A percentile compares a stretch with the other conserved stretches of the same genome.
These are phyloP conservation scores for Proterorhinus semilunaris DNA, from an alignment of 2,113 vertebrate genomes.

Conservation along the genomic window DNA sequence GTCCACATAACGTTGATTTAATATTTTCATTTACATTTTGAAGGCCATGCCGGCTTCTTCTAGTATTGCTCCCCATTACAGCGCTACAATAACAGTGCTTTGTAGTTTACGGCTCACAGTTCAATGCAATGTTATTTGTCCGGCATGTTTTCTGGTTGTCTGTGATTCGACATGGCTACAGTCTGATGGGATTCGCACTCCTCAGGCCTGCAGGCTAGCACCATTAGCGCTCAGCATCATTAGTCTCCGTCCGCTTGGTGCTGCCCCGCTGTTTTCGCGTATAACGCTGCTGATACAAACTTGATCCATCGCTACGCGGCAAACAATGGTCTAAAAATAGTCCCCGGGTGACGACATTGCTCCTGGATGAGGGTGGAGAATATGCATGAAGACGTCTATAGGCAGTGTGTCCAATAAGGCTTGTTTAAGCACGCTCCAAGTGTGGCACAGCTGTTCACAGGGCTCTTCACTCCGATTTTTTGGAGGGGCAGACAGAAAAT, in stretches of 20 bases:
- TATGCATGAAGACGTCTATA: conserved; percentile 17
- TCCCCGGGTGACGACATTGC: conserved; percentile 31
- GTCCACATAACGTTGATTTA: conserved; percentile 7
- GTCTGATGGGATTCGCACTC: conserved; percentile 22
- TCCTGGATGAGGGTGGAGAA: conserved; percentile 16
- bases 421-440: conserved; percentile 18
- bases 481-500: conserved; percentile 8
- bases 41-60: conserved; percentile 4
- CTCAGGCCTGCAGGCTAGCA: conserved; percentile 39
- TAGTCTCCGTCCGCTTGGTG: conserved; percentile 68
- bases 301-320: conserved; percentile 64
- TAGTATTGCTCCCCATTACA: background rate
- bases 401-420: conserved; percentile 2
- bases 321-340: conserved; percentile 71
- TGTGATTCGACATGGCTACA: conserved; percentile 16
- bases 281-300: conserved; percentile 54
- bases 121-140: background rate
- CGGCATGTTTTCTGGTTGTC: conserved; percentile 21
- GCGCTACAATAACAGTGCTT: background rate
- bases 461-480: conserved; percentile 10
- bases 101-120: background rate
- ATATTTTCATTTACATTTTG: background rate
- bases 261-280: conserved; percentile 55
- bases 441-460: conserved; percentile 27
- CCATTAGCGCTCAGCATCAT: conserved; percentile 58